phyloP scores from a whole-genome alignment of 2,113 vertebrate species.

The Corvus moneduloides region DNA sequence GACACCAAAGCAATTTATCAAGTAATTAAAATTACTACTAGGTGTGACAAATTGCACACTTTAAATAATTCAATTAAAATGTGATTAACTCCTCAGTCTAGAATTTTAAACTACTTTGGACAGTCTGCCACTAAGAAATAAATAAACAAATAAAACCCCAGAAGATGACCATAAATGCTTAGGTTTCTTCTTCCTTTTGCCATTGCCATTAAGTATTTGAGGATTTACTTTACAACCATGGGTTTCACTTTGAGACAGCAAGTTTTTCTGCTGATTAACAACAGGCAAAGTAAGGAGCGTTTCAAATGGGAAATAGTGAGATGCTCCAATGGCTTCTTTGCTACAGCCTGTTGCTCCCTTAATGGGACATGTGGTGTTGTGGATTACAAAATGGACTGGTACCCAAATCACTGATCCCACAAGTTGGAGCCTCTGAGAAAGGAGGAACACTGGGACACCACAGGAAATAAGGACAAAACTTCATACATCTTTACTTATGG shows the following conservation, averaged over 20 bases:
- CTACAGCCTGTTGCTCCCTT: background rate
- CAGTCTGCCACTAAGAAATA: background rate
- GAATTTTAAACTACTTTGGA: background rate
- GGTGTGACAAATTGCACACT: conserved; percentile 34
- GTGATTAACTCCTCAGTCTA: background rate
- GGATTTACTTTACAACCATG: background rate
- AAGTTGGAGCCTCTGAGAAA: background rate
- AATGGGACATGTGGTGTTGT: background rate
- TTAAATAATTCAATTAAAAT: conserved; percentile 54
- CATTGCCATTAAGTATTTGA: background rate
- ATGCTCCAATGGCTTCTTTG: background rate
- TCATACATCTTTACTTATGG: background rate
- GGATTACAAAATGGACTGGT: background rate
- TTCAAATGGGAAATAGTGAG: background rate
- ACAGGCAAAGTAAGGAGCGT: background rate
- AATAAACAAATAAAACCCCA: background rate
- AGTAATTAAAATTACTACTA: conserved; percentile 39
- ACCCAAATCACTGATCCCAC: background rate
- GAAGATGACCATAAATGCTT: background rate
- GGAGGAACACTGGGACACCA: background rate
- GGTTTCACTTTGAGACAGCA: background rate
- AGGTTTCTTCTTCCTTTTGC: background rate
- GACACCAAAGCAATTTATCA: conserved; percentile 44
- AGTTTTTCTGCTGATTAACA: conserved; percentile 3
- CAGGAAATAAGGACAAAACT: background rate